Conservation (phyloP, 2,888 invertebrate genomes). For the Drosophila barbarae region DNA sequence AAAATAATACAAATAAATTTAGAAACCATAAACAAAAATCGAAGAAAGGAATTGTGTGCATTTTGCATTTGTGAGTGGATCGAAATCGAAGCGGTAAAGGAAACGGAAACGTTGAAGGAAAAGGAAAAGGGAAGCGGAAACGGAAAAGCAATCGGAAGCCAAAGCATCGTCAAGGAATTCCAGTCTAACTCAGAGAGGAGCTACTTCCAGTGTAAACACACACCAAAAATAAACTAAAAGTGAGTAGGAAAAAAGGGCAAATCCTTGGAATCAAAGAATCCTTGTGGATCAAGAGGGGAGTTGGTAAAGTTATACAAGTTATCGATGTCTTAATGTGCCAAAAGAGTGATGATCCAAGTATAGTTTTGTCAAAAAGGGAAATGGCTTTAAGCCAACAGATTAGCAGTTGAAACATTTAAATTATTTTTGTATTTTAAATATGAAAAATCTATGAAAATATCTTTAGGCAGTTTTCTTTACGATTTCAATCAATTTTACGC, state of each 20-base stretch:
- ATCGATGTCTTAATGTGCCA: too few relatives aligned
- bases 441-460: not conserved
- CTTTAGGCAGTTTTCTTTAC: not conserved
- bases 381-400: not conserved
- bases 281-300: too few relatives aligned
- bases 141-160: not conserved
- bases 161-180: constrained; percentile 10
- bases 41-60: constrained; percentile 22
- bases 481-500: not conserved
- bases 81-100: not conserved
- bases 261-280: not conserved
- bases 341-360: too few relatives aligned
- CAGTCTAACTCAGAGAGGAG: constrained; percentile 14
- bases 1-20: not conserved
- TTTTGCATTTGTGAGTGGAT: constrained; percentile 43
- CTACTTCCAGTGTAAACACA: constrained; percentile 3
- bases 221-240: not conserved
- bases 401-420: not conserved
- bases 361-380: not conserved
- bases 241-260: not conserved
- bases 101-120: not conserved
- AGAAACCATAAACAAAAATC: constrained; percentile 5
- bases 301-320: too few relatives aligned
- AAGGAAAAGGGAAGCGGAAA: not conserved
- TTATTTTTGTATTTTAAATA: not conserved